Conservation (phyloP, 2,113 vertebrate genomes). For the Cebus imitator region DNA sequence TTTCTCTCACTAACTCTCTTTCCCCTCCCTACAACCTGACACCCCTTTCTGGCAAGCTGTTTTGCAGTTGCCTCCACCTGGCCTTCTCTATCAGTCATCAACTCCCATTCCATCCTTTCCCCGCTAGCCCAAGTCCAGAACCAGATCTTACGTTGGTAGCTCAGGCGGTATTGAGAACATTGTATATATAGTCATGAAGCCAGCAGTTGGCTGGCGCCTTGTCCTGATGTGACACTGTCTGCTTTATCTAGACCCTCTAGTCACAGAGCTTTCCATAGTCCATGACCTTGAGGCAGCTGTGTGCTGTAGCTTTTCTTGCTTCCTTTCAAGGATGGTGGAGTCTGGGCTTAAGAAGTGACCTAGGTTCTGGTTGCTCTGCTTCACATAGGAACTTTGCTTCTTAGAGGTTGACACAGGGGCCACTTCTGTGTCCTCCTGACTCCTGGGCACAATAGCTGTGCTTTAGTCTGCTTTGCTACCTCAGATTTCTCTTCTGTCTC, state of each 20-base stretch:
- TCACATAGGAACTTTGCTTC: neutral
- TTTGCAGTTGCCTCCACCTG: neutral
- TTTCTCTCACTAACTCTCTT: neutral
- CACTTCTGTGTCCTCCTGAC: neutral
- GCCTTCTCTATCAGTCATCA: neutral
- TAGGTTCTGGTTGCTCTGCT: neutral
- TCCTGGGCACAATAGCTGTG: neutral
- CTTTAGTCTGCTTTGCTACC: neutral
- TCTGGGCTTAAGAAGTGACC: neutral
- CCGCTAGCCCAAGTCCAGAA: neutral
- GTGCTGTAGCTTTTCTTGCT: neutral
- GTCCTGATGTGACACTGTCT: too few species aligned
- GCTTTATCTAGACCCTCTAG: neutral
- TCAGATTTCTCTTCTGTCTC: neutral
- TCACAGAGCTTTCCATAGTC: neutral
- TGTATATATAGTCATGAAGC: neutral
- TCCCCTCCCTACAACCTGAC: neutral
- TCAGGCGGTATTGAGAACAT: neutral
- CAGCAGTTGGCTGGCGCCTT: neutral
- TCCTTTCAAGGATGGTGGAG: neutral
- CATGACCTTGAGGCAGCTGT: rapidly evolving
- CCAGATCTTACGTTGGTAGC: neutral
- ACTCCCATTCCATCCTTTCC: neutral
- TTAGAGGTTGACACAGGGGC: neutral
- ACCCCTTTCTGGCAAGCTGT: neutral